These are phyloP conservation scores for Gobionotothen gibberifrons DNA, from an alignment of 2,797 vertebrate species.

Conservation along the genomic window DNA sequence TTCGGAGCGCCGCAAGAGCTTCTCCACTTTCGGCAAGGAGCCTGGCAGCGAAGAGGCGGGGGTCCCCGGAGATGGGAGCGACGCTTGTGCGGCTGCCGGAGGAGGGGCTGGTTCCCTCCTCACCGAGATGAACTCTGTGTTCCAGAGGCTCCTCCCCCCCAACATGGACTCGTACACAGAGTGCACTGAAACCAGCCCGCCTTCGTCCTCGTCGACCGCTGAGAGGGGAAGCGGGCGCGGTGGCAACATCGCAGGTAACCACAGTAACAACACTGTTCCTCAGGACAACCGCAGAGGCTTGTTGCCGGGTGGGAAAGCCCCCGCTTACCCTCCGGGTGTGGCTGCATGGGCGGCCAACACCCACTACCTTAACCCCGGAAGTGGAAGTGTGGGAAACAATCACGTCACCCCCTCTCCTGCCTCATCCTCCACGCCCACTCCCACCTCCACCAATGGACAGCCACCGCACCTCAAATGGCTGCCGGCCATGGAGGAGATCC, in stretches of 20 bases:
- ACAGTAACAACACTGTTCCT: slow-evolving; percentile 68
- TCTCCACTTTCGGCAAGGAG: slow-evolving; percentile 97
- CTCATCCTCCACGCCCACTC: slow-evolving; percentile 47
- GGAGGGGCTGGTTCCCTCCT: slow-evolving; percentile 90
- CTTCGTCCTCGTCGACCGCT: slow-evolving; percentile 66
- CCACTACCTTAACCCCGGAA: slow-evolving; percentile 92
- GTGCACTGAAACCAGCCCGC: slow-evolving; percentile 84
- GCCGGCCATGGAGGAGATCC: slow-evolving; percentile 99
- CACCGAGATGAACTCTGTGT: slow-evolving; percentile 96
- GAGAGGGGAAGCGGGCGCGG: slow-evolving; percentile 66
- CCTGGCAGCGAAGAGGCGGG: slow-evolving; percentile 76
- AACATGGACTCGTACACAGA: slow-evolving; percentile 89
- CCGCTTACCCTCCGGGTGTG: slow-evolving; percentile 91
- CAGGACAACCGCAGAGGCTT: slow-evolving; percentile 89
- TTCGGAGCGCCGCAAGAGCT: slow-evolving; percentile 89
- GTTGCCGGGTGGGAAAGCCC: slow-evolving; percentile 84
- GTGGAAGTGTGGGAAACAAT: slow-evolving; percentile 70
- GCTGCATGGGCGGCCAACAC: slow-evolving; percentile 96
- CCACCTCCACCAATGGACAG: slow-evolving; percentile 76
- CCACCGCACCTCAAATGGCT: slow-evolving; percentile 93
- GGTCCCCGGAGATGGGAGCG: slow-evolving; percentile 67
- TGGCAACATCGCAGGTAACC: slow-evolving; percentile 57
- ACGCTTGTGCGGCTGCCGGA: slow-evolving; percentile 71
- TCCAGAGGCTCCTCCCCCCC: slow-evolving; percentile 93
- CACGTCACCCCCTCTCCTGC: slow-evolving; percentile 57